Evolutionary conservation across 2,888 invertebrate species (phyloP).

Genomic region (Blomia tropicalis): DNA sequence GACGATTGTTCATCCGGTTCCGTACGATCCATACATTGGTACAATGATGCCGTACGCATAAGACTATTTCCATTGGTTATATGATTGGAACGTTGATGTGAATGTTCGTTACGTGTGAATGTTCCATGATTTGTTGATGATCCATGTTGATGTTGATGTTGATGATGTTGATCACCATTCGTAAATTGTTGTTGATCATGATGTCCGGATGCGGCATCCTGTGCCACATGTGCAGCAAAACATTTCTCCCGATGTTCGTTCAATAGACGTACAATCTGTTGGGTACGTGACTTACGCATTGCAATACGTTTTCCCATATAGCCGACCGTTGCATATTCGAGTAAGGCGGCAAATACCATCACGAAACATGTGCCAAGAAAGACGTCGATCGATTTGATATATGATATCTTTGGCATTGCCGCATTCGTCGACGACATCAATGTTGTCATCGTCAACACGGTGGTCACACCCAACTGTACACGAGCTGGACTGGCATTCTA

Average conservation of each 20-base stretch:
- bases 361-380: slow-evolving; percentile 37
- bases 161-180: background rate
- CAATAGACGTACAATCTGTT: slow-evolving; percentile 28
- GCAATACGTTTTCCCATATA: slow-evolving; percentile 31
- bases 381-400: slow-evolving; percentile 37
- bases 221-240: slow-evolving; percentile 28
- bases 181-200: background rate
- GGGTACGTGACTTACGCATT: slow-evolving; percentile 52
- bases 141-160: background rate
- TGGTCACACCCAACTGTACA: slow-evolving; percentile 32
- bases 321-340: slow-evolving; percentile 34
- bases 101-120: too few species aligned
- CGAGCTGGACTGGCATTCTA: slow-evolving; percentile 32
- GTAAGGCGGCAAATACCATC: slow-evolving; percentile 38
- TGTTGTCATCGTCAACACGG: slow-evolving; percentile 36
- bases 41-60: background rate
- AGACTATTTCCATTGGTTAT: background rate
- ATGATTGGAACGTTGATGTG: too few species aligned
- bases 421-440: slow-evolving; percentile 33
- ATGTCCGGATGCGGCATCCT: slow-evolving; percentile 22
- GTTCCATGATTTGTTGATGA: background rate
- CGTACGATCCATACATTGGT: background rate
- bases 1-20: background rate
- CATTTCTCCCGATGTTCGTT: slow-evolving; percentile 29
- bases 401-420: slow-evolving; percentile 39